phyloP scores from a whole-genome alignment of 2,113 vertebrate species.

The Capreolus pygargus region DNA sequence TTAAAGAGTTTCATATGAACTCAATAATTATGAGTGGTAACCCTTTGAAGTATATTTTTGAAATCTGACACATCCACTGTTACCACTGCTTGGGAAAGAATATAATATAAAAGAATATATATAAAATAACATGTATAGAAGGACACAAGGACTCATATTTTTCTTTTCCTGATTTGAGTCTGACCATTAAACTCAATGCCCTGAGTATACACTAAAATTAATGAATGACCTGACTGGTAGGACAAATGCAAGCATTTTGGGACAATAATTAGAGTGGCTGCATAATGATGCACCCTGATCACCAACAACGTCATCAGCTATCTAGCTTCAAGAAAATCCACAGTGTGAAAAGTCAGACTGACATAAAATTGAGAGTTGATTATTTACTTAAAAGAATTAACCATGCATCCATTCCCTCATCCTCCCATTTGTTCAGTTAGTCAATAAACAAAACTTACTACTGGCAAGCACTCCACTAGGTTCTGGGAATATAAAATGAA shows the following conservation, averaged over 20 bases:
- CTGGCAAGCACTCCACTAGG: no score
- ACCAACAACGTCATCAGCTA: background rate
- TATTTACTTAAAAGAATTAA: constrained; percentile 43
- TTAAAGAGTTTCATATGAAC: constrained; percentile 60
- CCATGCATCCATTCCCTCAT: background rate
- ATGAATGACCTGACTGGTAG: constrained; percentile 5
- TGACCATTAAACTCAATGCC: background rate
- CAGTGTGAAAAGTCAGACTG: constrained; percentile 23
- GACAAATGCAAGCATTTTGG: constrained; percentile 34
- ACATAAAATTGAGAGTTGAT: background rate
- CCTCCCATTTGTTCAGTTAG: background rate
- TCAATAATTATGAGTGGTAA: constrained; percentile 34
- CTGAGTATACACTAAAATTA: background rate
- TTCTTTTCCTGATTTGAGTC: constrained; percentile 1
- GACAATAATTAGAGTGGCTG: background rate
- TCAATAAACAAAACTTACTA: background rate
- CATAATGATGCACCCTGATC: background rate
- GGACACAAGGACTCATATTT: background rate
- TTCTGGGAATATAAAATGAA: background rate
- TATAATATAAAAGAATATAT: background rate
- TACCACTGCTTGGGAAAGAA: constrained; percentile 31
- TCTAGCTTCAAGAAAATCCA: constrained; percentile 22
- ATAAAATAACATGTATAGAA: background rate
- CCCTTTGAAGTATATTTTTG: constrained; percentile 49
- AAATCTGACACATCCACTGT: constrained; percentile 38